Percentiles rank a stretch among this genome's conserved stretches.
These are phyloP conservation scores for Drosophila simulans DNA, from an alignment of 1,140 invertebrate species.

Conservation along the genomic window DNA sequence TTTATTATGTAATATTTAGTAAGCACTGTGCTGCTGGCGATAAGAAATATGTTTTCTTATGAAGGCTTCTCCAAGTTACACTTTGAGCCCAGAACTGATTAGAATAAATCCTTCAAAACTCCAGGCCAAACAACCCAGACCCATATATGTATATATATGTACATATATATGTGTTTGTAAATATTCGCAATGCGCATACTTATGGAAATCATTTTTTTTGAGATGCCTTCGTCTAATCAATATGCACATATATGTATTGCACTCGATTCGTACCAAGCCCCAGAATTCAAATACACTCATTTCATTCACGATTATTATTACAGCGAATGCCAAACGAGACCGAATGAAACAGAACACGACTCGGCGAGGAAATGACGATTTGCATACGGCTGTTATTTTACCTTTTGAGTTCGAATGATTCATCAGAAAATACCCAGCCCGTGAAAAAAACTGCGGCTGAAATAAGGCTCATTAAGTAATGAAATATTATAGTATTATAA, in stretches of 20 bases:
- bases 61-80: slow-evolving; percentile 3
- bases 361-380: slow-evolving; percentile 32
- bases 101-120: slow-evolving; percentile 26
- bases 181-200: slow-evolving; percentile 2
- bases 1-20: slow-evolving; percentile 13
- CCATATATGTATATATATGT: background rate
- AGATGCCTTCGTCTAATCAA: slow-evolving; percentile 55
- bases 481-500: slow-evolving; percentile 49
- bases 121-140: slow-evolving; percentile 6
- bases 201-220: slow-evolving; percentile 18
- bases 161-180: background rate
- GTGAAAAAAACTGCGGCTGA: background rate
- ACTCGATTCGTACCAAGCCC: slow-evolving; percentile 37
- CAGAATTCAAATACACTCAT: slow-evolving; percentile 17
- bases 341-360: slow-evolving; percentile 34
- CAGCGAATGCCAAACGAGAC: slow-evolving; percentile 47
- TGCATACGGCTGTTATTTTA: slow-evolving; percentile 46
- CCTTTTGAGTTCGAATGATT: slow-evolving; percentile 47
- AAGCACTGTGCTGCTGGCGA: background rate
- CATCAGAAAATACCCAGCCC: slow-evolving; percentile 51
- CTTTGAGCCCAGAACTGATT: slow-evolving; percentile 10
- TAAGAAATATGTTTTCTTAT: slow-evolving; percentile 18
- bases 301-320: slow-evolving; percentile 67
- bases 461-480: slow-evolving; percentile 41
- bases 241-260: slow-evolving; percentile 76